Conservation (phyloP, 2,888 invertebrate species). For the Merodon equestris region DNA sequence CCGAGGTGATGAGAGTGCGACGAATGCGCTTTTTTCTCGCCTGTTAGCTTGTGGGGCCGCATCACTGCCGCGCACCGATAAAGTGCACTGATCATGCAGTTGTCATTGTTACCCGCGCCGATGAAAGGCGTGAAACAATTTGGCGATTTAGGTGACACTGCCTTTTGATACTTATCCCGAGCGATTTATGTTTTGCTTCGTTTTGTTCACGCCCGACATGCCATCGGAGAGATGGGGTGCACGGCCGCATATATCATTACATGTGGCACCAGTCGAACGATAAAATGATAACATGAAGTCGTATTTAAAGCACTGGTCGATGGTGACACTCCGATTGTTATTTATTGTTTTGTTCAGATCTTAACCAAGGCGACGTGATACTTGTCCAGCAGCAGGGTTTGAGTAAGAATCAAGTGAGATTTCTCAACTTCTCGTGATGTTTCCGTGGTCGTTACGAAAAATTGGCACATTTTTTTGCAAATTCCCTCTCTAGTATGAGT, state of each 20-base stretch:
- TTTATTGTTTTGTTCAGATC: constrained; percentile 40
- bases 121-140: constrained; percentile 11
- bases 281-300: constrained; percentile 25
- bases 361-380: constrained; percentile 41
- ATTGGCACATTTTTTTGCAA: constrained; percentile 55
- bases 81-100: constrained; percentile 43
- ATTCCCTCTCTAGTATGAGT: constrained; percentile 22
- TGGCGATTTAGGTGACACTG: constrained; percentile 49
- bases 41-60: not conserved
- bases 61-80: constrained; percentile 25
- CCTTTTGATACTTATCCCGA: constrained; percentile 44
- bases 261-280: constrained; percentile 7
- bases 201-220: constrained; percentile 22
- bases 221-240: constrained; percentile 6
- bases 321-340: constrained; percentile 38
- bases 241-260: not conserved
- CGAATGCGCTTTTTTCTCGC: constrained; percentile 46
- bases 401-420: constrained; percentile 19
- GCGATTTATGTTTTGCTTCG: not conserved
- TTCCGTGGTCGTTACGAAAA: constrained; percentile 11
- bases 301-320: constrained; percentile 1
- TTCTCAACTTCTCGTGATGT: constrained; percentile 53
- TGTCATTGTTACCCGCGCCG: constrained; percentile 51
- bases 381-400: constrained; percentile 2
- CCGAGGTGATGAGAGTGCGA: constrained; percentile 9